phyloP scores from a whole-genome alignment of 2,888 invertebrate genomes.

The Heliconius sara region DNA sequence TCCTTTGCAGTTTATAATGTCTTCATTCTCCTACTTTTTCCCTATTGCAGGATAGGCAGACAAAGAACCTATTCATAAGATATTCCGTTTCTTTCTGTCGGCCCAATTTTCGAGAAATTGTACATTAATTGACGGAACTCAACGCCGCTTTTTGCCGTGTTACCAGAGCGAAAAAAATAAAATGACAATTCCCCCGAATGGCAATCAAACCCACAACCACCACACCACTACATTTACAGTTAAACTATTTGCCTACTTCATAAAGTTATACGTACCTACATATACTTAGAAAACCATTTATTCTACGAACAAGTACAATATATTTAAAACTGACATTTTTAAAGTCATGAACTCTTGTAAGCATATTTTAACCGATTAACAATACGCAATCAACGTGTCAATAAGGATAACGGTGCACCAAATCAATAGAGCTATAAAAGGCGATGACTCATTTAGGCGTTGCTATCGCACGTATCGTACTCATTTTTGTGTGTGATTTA shows the following conservation, averaged over 20 bases:
- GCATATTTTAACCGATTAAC: conserved; percentile 40
- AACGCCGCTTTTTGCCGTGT: no score
- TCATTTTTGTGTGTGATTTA: neutral
- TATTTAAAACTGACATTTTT: conserved; percentile 35
- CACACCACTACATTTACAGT: no score
- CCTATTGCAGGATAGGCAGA: no score
- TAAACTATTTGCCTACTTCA: neutral
- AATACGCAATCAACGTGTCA: conserved; percentile 35
- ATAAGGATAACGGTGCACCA: conserved; percentile 25
- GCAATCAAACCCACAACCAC: no score
- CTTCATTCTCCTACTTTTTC: no score
- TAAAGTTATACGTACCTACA: neutral
- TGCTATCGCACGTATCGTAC: neutral
- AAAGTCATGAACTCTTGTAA: conserved; percentile 36
- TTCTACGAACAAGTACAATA: conserved; percentile 3
- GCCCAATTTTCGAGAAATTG: no score
- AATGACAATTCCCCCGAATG: no score
- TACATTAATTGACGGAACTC: no score
- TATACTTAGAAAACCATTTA: neutral
- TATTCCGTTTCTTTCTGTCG: no score
- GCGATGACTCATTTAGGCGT: conserved; percentile 18
- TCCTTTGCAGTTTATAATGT: no score
- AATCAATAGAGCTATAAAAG: conserved; percentile 26
- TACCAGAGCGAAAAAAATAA: no score
- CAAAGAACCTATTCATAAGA: no score